phyloP scores from a whole-genome alignment of 2,113 vertebrate genomes.

The Aphyosemion australe region DNA sequence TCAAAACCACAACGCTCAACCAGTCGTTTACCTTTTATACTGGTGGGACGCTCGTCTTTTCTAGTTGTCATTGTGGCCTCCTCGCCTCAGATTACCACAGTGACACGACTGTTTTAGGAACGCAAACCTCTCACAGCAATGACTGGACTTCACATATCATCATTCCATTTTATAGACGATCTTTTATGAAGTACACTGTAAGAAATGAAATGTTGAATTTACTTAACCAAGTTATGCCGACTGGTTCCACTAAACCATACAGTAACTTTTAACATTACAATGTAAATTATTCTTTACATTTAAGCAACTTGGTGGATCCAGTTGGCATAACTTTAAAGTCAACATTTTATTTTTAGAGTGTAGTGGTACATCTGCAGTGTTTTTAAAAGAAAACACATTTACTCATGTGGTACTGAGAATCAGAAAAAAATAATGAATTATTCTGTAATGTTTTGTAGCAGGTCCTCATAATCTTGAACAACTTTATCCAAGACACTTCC shows the following conservation, averaged over 20 bases:
- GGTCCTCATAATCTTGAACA: neutral
- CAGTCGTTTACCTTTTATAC: slow-evolving; percentile 35
- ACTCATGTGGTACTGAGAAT: neutral
- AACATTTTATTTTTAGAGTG: no score
- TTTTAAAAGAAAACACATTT: neutral
- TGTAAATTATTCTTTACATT: no score
- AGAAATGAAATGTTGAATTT: no score
- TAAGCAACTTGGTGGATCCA: no score
- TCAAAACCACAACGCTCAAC: slow-evolving; percentile 13
- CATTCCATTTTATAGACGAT: neutral
- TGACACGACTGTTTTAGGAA: slow-evolving; percentile 41
- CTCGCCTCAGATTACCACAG: slow-evolving; percentile 23
- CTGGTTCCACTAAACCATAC: no score
- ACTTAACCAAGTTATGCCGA: no score
- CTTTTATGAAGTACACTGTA: neutral
- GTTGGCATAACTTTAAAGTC: no score
- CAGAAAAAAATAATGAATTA: neutral
- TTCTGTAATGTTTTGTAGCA: no score
- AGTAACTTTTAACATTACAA: no score
- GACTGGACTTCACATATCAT: slow-evolving; percentile 23
- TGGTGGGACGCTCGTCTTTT: slow-evolving; percentile 22
- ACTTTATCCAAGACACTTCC: slow-evolving; percentile 16
- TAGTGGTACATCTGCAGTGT: neutral
- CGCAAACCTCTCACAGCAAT: neutral
- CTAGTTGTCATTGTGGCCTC: slow-evolving; percentile 43